phyloP scores from a whole-genome alignment of 2,113 vertebrate genomes.

The Salvelinus fontinalis region DNA sequence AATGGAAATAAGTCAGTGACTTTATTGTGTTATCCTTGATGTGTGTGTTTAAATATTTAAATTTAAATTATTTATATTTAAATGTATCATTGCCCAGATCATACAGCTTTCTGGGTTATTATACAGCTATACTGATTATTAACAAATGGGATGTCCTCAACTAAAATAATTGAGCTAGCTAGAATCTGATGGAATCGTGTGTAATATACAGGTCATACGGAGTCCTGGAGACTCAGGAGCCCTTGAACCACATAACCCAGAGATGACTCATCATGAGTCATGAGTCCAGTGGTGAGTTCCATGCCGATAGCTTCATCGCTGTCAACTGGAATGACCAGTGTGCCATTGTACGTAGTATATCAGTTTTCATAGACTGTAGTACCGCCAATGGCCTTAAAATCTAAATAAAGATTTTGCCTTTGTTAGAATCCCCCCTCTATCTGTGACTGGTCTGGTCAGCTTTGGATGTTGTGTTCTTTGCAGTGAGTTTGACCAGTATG shows the following conservation, averaged over 20 bases:
- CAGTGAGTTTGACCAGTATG: slow-evolving; percentile 76
- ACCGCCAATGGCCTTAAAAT: slow-evolving; percentile 16
- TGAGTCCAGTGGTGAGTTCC: too few relatives aligned
- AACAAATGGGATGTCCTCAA: too few relatives aligned
- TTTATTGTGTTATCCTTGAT: too few relatives aligned
- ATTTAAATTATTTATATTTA: too few relatives aligned
- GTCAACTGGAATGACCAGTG: too few relatives aligned
- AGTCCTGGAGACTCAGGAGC: not conserved
- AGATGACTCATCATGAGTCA: too few relatives aligned
- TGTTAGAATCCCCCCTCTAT: slow-evolving; percentile 59
- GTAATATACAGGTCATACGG: not conserved
- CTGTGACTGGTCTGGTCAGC: slow-evolving; percentile 77
- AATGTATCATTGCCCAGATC: too few relatives aligned
- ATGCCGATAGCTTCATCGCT: too few relatives aligned
- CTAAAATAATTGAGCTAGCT: too few relatives aligned
- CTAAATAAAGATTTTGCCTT: slow-evolving; percentile 79
- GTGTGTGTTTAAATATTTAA: too few relatives aligned
- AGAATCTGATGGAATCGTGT: not conserved
- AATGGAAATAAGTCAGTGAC: too few relatives aligned
- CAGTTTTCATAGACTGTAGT: not conserved
- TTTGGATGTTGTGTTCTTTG: slow-evolving; percentile 78
- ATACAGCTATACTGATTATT: not conserved
- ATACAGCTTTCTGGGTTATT: not conserved
- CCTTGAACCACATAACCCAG: not conserved
- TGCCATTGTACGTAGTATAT: not conserved